Conservation (phyloP, 2,888 invertebrate species). For the Drosophila parthenogenetica region DNA sequence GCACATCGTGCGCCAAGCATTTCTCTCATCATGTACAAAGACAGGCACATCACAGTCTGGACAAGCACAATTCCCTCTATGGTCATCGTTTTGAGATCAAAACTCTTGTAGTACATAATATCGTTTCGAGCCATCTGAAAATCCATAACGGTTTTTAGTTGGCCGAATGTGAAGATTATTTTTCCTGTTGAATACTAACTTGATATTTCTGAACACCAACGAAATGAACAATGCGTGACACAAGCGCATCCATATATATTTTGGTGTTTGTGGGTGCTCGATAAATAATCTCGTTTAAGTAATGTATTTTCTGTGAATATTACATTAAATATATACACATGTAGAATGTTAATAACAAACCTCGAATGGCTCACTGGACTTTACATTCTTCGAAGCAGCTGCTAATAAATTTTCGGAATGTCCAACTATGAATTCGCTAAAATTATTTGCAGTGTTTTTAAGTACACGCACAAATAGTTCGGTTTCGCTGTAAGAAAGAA, state of each 20-base stretch:
- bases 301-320: slow-evolving; percentile 20
- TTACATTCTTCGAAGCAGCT: slow-evolving; percentile 2
- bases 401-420: slow-evolving; percentile 14
- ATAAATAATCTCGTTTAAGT: slow-evolving; percentile 40
- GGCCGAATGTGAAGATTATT: background rate
- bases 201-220: slow-evolving; percentile 19
- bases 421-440: background rate
- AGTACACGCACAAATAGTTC: slow-evolving; percentile 46
- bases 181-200: slow-evolving; percentile 15
- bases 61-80: slow-evolving; percentile 23
- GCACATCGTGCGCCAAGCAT: slow-evolving; percentile 16
- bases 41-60: slow-evolving; percentile 33
- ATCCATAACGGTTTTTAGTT: background rate
- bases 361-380: slow-evolving; percentile 3
- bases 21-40: slow-evolving; percentile 33
- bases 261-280: slow-evolving; percentile 35
- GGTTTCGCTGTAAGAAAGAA: slow-evolving; percentile 39
- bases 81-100: slow-evolving; percentile 26
- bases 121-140: slow-evolving; percentile 41
- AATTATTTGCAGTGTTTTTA: slow-evolving; percentile 18
- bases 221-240: slow-evolving; percentile 36
- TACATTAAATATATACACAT: background rate
- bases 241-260: slow-evolving; percentile 31
- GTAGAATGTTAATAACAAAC: background rate
- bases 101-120: slow-evolving; percentile 35